phyloP scores from a whole-genome alignment of 2,888 invertebrate genomes.

The Rhamphomyia laevipes region DNA sequence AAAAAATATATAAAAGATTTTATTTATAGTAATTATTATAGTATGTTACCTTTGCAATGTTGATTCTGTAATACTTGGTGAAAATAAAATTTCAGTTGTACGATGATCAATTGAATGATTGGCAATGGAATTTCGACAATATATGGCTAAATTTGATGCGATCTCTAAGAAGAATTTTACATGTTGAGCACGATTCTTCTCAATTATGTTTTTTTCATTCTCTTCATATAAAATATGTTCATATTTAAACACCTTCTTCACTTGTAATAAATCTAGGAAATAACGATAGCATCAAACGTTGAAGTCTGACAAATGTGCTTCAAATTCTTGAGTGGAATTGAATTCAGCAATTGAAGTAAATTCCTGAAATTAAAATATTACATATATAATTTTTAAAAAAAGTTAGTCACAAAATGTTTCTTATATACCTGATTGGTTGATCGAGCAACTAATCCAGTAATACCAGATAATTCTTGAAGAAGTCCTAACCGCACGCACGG shows the following conservation, averaged over 20 bases:
- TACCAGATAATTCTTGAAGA: slow-evolving; percentile 60
- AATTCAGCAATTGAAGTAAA: slow-evolving; percentile 26
- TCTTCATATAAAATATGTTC: slow-evolving; percentile 21
- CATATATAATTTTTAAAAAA: background rate
- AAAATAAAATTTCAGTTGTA: slow-evolving; percentile 43
- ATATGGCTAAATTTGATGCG: slow-evolving; percentile 57
- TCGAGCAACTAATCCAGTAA: slow-evolving; percentile 63
- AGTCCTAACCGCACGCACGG: slow-evolving; percentile 53
- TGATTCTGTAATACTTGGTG: slow-evolving; percentile 38
- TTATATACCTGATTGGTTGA: slow-evolving; percentile 49
- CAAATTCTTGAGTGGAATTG: slow-evolving; percentile 38
- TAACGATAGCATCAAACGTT: slow-evolving; percentile 61
- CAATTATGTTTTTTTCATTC: slow-evolving; percentile 12
- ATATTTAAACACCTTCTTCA: slow-evolving; percentile 29
- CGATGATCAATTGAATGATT: slow-evolving; percentile 44
- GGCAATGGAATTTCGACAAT: slow-evolving; percentile 53
- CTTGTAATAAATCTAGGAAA: slow-evolving; percentile 55
- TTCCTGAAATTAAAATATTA: slow-evolving; percentile 23
- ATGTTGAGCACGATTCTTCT: slow-evolving; percentile 32
- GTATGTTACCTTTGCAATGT: slow-evolving; percentile 18
- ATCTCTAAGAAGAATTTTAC: slow-evolving; percentile 46
- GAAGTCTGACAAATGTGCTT: slow-evolving; percentile 54
- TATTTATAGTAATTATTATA: background rate
- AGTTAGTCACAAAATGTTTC: background rate
- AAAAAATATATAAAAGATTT: background rate